Base-by-base conservation (phyloP, 1,140 invertebrate species). In the Apolygus lucorum region DNA sequence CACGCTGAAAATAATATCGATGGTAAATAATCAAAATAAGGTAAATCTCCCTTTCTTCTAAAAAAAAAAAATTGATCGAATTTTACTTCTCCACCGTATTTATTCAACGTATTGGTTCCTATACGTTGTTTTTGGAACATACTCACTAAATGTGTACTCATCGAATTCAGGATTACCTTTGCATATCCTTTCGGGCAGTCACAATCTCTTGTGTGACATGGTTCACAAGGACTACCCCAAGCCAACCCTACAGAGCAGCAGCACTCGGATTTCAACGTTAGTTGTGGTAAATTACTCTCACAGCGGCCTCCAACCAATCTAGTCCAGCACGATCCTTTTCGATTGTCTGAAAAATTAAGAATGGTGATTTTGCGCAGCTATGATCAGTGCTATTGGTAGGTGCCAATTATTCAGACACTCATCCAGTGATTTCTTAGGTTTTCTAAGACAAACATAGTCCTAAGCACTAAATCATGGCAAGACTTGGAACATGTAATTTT, bases 231-330 rank as follows among this genome's bases (percentile, higher is more conserved):
- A 73, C 91, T 93, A 2, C 93, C 93, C 93, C 92, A 95, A 21
- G 91, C 92, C 59, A 90, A 83, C 0, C 93, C 92, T 21, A 94
- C 84, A n/a, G 90, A 90, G 75, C 90, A 92, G 79, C 93, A 95
- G 78, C 92, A 95, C 77, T 95, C 91, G 4, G 88, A 87, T 74
- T 87, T 85, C 42, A 90, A 79, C 59, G 91, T 87, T 1, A 88
- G 76, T 25, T 82, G 78, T 1, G 88, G 86, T 2, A 93, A 80
- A 75, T 90, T 91, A 72, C 89, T 88, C 79, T 95, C 93, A 80
- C 93, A 95, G 70, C 86, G 81, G 0, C 91, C 90, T 75, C 88
- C 84, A 52, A 88, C 84, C 54, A 93, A 84, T 76, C 87, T 88
- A 0, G 90, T 88, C 93, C 93, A 95, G 76, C 93, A 95, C 1